Evolutionary conservation across 2,113 vertebrate genomes (phyloP), one percentile per base, ranked within the genome.

Genomic region (Gyps fulvus): DNA sequence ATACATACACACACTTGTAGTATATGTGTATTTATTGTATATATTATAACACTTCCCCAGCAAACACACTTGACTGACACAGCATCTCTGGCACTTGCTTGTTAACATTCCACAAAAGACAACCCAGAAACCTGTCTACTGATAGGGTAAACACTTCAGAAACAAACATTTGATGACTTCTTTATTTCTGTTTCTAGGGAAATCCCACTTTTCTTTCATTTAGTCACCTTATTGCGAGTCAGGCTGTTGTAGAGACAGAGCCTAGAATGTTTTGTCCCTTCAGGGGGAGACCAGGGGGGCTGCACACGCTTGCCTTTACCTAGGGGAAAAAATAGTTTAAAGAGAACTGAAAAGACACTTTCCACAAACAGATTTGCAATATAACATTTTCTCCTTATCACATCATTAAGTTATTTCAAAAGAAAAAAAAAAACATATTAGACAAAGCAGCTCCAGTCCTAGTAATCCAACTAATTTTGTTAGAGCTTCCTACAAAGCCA

Each of bases 191-290:
- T 83, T 92, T 54, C n/a, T 80, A 62, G 6, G 43, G 57, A 92
- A 92, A 84, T 38, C 42, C 55, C 29, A 42, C 22, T 84, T 88
- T 59, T 69, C 58, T 62, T 83, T 38, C 21, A 45, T 50, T 90
- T n/a, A n/a, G 82, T 94, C 59, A 99, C 99, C 99, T 99, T 99
- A 13, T 95, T 98, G 31, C 99, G 98, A 17, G 99, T 99, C 83
- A 99, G 98, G 95, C 99, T 99, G 97, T 99, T 99, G 98, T 99
- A 99, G 15, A 99, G 98, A 29, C 98, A 97, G 10, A 99, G 99
- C 65, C 96, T 98, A 25, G 99, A 98, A 16, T 98, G 98, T 10
- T 98, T 96, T 13, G 98, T 98, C 34, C 99, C 98, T 36, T 98
- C 90, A 11, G 99, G 99, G 5, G 99, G 98, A 52, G 97, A 97